phyloP scores from a whole-genome alignment of 2,888 invertebrate genomes.

The Bellardia bayeri region DNA sequence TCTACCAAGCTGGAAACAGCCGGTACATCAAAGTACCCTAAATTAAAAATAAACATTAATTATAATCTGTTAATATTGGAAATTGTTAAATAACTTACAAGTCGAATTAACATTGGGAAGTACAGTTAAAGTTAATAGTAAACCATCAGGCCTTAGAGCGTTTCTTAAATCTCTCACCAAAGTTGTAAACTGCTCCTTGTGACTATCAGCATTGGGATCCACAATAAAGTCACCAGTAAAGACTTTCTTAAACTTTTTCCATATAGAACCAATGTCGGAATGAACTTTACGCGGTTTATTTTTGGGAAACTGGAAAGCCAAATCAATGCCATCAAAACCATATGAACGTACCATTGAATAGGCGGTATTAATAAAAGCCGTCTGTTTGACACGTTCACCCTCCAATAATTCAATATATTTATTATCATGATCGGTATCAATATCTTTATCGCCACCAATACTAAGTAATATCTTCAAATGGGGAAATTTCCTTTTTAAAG shows the following conservation, averaged over 20 bases:
- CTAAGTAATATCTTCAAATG: conserved; percentile 90
- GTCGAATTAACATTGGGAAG: conserved; percentile 92
- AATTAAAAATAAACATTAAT: background rate
- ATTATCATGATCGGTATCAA: conserved; percentile 86
- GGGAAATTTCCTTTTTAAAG: conserved; percentile 88
- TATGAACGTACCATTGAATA: conserved; percentile 89
- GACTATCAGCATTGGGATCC: conserved; percentile 90
- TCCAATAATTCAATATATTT: conserved; percentile 91
- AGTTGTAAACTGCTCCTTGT: conserved; percentile 91
- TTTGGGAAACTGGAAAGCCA: conserved; percentile 93
- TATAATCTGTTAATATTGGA: background rate
- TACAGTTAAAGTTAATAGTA: conserved; percentile 88
- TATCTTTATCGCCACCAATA: conserved; percentile 91
- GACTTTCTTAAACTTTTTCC: conserved; percentile 91
- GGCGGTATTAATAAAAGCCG: conserved; percentile 90
- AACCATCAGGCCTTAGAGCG: conserved; percentile 88
- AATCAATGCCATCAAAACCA: conserved; percentile 94
- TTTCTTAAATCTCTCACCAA: conserved; percentile 90
- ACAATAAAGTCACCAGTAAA: conserved; percentile 89
- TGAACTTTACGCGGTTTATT: conserved; percentile 91
- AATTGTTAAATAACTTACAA: conserved; percentile 85
- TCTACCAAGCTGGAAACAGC: conserved; percentile 90
- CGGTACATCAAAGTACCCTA: conserved; percentile 92
- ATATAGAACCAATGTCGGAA: conserved; percentile 86
- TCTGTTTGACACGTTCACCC: conserved; percentile 88